These are phyloP conservation scores for Athene cunicularia DNA, from an alignment of 2,113 vertebrate genomes.

Conservation along the genomic window DNA sequence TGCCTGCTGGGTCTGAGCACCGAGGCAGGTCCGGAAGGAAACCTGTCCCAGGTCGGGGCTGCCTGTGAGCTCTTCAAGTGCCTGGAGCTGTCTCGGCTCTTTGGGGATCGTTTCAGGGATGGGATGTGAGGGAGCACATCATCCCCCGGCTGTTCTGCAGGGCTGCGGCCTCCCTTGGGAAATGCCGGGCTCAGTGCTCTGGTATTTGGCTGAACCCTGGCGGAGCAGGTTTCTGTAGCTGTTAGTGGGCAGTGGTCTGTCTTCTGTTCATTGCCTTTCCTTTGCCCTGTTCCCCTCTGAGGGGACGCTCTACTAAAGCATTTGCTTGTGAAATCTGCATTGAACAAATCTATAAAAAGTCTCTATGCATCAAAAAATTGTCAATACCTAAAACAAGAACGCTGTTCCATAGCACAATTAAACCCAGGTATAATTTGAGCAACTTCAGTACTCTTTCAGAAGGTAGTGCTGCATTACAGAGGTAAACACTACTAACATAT, in stretches of 20 bases:
- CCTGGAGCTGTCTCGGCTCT: not conserved
- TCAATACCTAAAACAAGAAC: not conserved
- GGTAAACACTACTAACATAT: not conserved
- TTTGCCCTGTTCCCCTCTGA: not conserved
- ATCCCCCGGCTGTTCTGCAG: not conserved
- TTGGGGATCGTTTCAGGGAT: not conserved
- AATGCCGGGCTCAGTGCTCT: not conserved
- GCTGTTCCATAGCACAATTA: not conserved
- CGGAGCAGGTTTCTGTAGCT: not conserved
- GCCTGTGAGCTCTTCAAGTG: not conserved
- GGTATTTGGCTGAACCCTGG: not conserved
- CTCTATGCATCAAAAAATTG: not conserved
- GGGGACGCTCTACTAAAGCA: not conserved
- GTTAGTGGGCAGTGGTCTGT: not conserved
- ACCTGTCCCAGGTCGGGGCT: not conserved
- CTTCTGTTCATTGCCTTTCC: not conserved
- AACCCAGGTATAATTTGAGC: not conserved
- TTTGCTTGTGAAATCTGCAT: not conserved
- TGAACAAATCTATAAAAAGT: not conserved
- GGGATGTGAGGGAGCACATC: not conserved
- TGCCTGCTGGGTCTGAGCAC: not conserved
- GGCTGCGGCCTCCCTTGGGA: not conserved
- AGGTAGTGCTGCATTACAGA: not conserved
- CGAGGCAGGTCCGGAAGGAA: not conserved
- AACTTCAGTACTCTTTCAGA: not conserved